Percentiles rank a stretch among this genome's conserved stretches.
These are phyloP conservation scores for Caenorhabditis latens DNA, from an alignment of 1,140 invertebrate genomes.

Conservation along the genomic window DNA sequence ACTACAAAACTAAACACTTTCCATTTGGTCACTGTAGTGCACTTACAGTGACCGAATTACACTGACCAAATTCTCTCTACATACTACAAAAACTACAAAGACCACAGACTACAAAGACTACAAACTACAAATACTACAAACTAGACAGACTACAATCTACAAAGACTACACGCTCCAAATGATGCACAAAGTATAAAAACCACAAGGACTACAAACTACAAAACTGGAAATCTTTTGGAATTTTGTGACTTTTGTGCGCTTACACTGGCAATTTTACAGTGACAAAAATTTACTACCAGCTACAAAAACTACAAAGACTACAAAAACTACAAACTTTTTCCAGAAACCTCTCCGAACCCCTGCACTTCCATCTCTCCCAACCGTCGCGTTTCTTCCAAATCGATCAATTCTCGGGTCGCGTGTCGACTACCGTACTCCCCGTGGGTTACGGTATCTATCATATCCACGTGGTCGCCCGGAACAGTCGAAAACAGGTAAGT, in stretches of 20 bases:
- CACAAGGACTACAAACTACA: too few relatives aligned
- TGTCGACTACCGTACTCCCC: slow-evolving; percentile 5
- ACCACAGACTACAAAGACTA: background rate
- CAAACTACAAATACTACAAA: background rate
- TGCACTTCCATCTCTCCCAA: slow-evolving; percentile 7
- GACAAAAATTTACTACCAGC: too few relatives aligned
- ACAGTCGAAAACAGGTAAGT: slow-evolving; percentile 1
- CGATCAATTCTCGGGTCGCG: slow-evolving; percentile 8
- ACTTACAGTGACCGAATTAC: too few relatives aligned
- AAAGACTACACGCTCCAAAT: too few relatives aligned
- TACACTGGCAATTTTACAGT: too few relatives aligned
- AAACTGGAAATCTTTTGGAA: too few relatives aligned
- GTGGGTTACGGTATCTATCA: slow-evolving; percentile 51
- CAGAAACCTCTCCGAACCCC: slow-evolving; percentile 12
- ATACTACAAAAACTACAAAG: background rate
- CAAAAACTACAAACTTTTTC: background rate
- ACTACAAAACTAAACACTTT: too few relatives aligned
- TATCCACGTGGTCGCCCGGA: slow-evolving; percentile 35
- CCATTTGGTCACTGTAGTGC: too few relatives aligned
- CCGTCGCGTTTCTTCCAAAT: slow-evolving; percentile 41
- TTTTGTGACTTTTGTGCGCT: too few relatives aligned
- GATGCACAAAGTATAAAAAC: background rate
- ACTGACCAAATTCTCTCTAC: too few relatives aligned
- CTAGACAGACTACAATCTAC: too few relatives aligned
- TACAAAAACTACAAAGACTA: too few relatives aligned